Evolutionary conservation across 64 coral and sea anemone genomes (phyloP).

Genomic region (Dendrophyllia cribrosa): DNA sequence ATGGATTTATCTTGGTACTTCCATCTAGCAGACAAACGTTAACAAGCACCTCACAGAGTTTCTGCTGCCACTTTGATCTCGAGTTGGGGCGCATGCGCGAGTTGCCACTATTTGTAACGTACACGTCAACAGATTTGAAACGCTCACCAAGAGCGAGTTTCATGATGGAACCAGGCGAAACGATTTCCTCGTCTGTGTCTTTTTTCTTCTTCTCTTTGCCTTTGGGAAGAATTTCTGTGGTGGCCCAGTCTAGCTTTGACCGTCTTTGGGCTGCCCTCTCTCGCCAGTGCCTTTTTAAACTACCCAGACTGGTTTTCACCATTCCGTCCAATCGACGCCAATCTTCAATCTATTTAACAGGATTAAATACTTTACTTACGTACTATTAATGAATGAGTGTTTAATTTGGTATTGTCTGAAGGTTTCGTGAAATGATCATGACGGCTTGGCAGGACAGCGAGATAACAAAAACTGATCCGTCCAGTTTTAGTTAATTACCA

Average conservation of each 20-base stretch:
- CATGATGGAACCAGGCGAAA: constrained; percentile 20
- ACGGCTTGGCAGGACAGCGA: no score
- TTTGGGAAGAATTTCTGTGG: background rate
- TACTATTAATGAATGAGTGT: no score
- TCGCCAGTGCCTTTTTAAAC: constrained; percentile 3
- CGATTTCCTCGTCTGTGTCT: background rate
- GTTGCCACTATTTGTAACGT: background rate
- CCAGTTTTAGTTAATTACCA: no score
- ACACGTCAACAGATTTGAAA: background rate
- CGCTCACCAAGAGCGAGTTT: constrained; percentile 24
- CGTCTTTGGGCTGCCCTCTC: background rate
- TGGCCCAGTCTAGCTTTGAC: background rate
- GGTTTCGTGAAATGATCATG: no score
- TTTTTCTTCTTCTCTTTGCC: background rate
- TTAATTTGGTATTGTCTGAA: no score
- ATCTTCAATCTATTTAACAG: constrained; percentile 13
- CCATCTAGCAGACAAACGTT: background rate
- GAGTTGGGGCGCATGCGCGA: background rate
- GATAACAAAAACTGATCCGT: no score
- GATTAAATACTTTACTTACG: no score
- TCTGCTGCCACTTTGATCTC: constrained; percentile 2
- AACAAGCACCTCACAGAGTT: constrained; percentile 32
- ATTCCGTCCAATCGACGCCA: constrained; percentile 12
- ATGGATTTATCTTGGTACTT: background rate
- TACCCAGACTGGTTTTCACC: background rate